Base-by-base conservation (phyloP, 2,888 invertebrate species). In the Odiellus spinosus region DNA sequence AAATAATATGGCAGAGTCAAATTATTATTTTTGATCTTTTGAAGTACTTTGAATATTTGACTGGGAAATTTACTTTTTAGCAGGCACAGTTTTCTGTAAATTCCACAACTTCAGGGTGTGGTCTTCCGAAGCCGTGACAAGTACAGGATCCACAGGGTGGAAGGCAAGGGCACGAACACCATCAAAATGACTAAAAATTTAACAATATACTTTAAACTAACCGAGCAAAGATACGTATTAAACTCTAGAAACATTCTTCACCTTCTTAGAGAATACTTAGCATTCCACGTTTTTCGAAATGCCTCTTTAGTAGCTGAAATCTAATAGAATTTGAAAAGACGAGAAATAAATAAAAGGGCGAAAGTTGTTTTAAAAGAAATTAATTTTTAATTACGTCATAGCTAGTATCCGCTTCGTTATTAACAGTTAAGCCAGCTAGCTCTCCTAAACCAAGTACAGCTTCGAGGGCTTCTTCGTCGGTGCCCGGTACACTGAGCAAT, bases 51-150 rank as follows among this genome's bases (percentile, higher is more conserved):
- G 11, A 36, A 11, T 12, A 36, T 15, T 15, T 36, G n/a, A n/a
- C n/a, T n/a, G 11, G 53, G 32, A 48, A 20, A 61, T 65, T 59
- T 63, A 75, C 76, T 93, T 93, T 74, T 95, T 95, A 51, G 91
- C 88, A 58, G 90, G 90, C 58, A 91, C 88, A 46, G 93, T 93
- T 72, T 93, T 93, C 67, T 93, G 93, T 58, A 98, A 74, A 74
- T 98, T 98, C 98, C 98, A 99, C 64, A 98, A 72, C 71, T 99
- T 99, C 39, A 98, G 74, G 43, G 96, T 96, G 68, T 95, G 91
- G 72, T 99, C 98, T 68, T 99, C 98, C 48, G 91, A 91, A 35
- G 93, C 96, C 21, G 98, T 96, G 62, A 98, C 86, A 50, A 98
- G 74, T 49, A 96, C 90, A 49, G 93, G 85, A 65, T 96, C 95